Evolutionary conservation across 1,140 invertebrate genomes (phyloP), one percentile per base, ranked within the genome.

Genomic region (Drosophila sp.): DNA sequence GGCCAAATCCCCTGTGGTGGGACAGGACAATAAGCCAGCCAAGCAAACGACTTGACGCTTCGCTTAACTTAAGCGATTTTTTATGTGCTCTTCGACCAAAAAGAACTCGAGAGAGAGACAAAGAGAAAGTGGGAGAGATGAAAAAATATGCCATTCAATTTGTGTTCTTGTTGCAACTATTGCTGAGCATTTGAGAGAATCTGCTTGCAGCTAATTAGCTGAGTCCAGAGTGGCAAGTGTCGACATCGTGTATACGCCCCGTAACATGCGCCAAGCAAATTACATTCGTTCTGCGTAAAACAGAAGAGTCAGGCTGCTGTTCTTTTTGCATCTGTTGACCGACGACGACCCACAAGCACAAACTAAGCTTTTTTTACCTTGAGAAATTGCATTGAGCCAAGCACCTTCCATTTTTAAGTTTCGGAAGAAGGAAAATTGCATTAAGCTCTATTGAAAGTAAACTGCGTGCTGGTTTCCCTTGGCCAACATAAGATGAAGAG

Each of bases 61-160:
- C 82, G 82, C 82, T 87, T 87, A 87, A 83, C 83, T 87, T 87
- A 87, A 87, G 83, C 83, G 83, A 77, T 87, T 87, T 87, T 87
- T 87, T 87, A 87, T 87, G 76, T 76, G 72, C 82, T 86, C 46
- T 29, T 51, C 69, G 59, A 78, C 38, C 36, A 14, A 72, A 59
- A 51, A 67, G 29, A 57, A 51, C 45, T 36, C 36, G 50, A 62
- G 13, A 21, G 36, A 43, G 48, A 50, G 13, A 53, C 18, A 14
- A 9, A 36, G 11, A 38, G 2, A 14, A 11, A 63, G 56, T 21
- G 21, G 14, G 7, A 36, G 25, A 36, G 11, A 41, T 25, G 11
- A 6, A 43, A 67, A 70, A 79, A 83, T 83, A 74, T 80, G 78
- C 64, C 61, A 80, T 72, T 75, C 66, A 71, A 45, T 58, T 57